Evolutionary conservation across 2,888 invertebrate genomes (phyloP).

Genomic region (Aphodius sticticus): DNA sequence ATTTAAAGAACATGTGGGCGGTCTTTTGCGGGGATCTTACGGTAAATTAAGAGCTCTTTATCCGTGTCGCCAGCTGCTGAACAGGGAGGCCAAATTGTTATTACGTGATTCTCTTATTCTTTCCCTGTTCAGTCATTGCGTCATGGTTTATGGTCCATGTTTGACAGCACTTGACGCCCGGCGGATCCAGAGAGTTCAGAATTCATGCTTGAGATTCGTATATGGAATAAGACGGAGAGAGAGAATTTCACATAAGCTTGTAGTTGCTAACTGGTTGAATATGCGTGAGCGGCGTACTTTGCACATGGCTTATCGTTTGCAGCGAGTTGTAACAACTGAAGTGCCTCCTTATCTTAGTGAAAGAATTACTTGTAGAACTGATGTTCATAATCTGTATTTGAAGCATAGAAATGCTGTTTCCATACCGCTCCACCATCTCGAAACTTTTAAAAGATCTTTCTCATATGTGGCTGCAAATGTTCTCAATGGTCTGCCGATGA

Average conservation of each 20-base stretch:
- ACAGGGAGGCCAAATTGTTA: not conserved
- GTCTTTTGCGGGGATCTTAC: not conserved
- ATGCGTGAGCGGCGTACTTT: not conserved
- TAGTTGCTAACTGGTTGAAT: constrained; percentile 5
- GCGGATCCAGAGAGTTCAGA: not conserved
- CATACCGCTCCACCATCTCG: not conserved
- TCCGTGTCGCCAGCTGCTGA: constrained; percentile 8
- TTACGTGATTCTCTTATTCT: constrained; percentile 7
- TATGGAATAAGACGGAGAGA: constrained; percentile 6
- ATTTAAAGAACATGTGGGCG: not conserved
- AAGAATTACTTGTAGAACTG: constrained; percentile 7
- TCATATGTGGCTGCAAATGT: not conserved
- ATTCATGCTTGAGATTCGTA: not conserved
- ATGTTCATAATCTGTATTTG: constrained; percentile 9
- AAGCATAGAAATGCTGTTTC: not conserved
- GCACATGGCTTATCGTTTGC: not conserved
- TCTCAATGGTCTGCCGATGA: not conserved
- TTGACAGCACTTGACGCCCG: not conserved
- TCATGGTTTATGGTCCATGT: constrained; percentile 6
- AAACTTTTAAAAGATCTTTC: not conserved
- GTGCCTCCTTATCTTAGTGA: not conserved
- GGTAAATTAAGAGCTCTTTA: not conserved
- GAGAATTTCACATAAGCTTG: constrained; percentile 10
- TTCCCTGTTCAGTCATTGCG: constrained; percentile 5
- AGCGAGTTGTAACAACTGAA: not conserved